Percentiles rank a stretch among this genome's conserved stretches.
Evolutionary conservation across 2,797 vertebrate genomes (phyloP).

Genomic region (Rhabdomys pumilio): DNA sequence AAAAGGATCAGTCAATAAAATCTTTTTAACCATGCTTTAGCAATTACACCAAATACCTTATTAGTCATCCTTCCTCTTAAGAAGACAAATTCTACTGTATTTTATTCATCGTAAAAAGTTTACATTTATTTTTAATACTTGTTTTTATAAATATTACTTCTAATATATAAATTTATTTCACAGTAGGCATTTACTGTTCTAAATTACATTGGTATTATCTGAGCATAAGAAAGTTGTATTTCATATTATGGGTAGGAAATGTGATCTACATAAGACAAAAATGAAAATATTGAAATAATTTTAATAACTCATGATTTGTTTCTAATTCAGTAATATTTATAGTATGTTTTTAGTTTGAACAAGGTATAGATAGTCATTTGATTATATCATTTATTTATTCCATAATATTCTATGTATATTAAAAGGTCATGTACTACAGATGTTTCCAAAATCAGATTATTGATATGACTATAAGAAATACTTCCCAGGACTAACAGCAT

Average conservation of each 20-base stretch:
- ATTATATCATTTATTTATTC: neutral
- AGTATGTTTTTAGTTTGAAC: neutral
- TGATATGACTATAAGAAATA: neutral
- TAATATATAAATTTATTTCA: neutral
- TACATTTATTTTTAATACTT: neutral
- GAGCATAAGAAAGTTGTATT: neutral
- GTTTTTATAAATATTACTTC: neutral
- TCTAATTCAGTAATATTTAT: neutral
- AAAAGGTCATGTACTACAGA: neutral
- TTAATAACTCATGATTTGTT: neutral
- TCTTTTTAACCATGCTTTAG: slow-evolving; percentile 1
- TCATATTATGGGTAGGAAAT: neutral
- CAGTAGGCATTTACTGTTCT: neutral
- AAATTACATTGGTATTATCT: neutral
- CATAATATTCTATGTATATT: neutral
- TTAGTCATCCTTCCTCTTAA: neutral
- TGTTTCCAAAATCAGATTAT: neutral
- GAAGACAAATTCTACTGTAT: neutral
- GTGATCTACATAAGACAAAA: neutral
- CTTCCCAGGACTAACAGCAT: neutral
- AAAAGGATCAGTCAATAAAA: neutral
- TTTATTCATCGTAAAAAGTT: neutral
- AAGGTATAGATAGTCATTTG: neutral
- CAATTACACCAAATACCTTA: neutral
- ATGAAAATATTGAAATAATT: neutral